Conservation (phyloP, 23 tunicate genomes). For the Styela clava region DNA sequence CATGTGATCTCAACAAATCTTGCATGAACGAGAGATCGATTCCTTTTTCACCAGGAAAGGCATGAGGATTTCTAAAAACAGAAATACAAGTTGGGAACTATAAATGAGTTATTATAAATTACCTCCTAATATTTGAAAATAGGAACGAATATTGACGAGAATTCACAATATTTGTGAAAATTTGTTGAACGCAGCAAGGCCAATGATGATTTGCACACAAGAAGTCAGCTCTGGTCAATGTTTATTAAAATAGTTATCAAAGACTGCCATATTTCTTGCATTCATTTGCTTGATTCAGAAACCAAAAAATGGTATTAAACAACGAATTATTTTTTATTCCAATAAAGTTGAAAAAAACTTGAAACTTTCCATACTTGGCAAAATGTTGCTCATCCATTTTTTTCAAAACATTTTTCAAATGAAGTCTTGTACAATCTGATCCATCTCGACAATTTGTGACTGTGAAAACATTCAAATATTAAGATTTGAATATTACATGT, state of each 20-base stretch:
- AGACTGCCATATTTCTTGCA: too few species aligned
- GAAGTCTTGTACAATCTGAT: conserved; percentile 35
- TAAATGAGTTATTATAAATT: too few species aligned
- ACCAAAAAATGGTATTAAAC: too few species aligned
- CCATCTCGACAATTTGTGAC: conserved; percentile 83
- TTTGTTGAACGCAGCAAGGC: too few species aligned
- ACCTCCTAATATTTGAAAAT: too few species aligned
- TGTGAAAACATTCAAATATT: conserved; percentile 19
- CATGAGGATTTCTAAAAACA: not conserved
- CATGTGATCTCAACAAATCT: not conserved
- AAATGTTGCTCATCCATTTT: conserved; percentile 36
- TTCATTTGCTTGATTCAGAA: too few species aligned
- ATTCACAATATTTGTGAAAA: too few species aligned
- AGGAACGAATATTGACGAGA: too few species aligned
- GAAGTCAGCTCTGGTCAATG: too few species aligned
- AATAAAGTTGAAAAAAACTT: not conserved
- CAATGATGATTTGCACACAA: too few species aligned
- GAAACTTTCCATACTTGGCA: conserved; percentile 35
- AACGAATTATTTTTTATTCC: not conserved
- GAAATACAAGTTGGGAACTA: not conserved
- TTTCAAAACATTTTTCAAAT: conserved; percentile 23
- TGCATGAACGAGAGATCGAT: conserved; percentile 8
- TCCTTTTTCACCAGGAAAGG: conserved; percentile 5
- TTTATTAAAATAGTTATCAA: too few species aligned
- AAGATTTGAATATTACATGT: not conserved